A percentile compares a stretch with the other conserved stretches of the same genome.
phyloP scores from a whole-genome alignment of 2,797 vertebrate species.

The Chrosomus eos region DNA sequence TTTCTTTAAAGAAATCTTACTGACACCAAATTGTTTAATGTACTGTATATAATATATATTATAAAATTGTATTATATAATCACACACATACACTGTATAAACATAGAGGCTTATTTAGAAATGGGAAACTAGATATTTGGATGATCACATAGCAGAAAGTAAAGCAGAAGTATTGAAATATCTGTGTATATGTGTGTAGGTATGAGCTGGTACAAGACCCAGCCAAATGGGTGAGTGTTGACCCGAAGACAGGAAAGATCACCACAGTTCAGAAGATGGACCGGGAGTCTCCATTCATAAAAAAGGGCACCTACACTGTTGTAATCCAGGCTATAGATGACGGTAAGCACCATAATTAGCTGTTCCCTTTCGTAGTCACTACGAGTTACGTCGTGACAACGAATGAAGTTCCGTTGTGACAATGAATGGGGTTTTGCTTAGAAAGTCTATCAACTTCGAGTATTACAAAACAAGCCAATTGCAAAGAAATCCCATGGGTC shows the following conservation, averaged over 20 bases:
- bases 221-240: conserved; percentile 76
- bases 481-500: too few relatives aligned
- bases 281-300: conserved; percentile 77
- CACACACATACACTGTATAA: neutral
- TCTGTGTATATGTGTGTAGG: conserved; percentile 63
- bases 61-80: too few relatives aligned
- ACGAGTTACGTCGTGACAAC: too few relatives aligned
- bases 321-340: conserved; percentile 73
- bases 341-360: conserved; percentile 66
- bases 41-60: too few relatives aligned
- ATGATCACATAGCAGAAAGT: neutral
- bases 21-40: too few relatives aligned
- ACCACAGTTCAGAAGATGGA: conserved; percentile 76
- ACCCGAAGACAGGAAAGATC: conserved; percentile 78
- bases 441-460: too few relatives aligned
- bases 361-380: too few relatives aligned
- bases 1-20: neutral
- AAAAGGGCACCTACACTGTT: conserved; percentile 74
- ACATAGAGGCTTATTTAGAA: neutral
- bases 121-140: neutral
- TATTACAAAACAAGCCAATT: too few relatives aligned
- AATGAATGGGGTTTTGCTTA: too few relatives aligned
- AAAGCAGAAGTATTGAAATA: neutral
- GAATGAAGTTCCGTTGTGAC: too few relatives aligned
- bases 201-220: conserved; percentile 74